These are phyloP conservation scores for Ashinkailepas kermadecensis DNA, from an alignment of 2,888 invertebrate genomes.

Conservation along the genomic window DNA sequence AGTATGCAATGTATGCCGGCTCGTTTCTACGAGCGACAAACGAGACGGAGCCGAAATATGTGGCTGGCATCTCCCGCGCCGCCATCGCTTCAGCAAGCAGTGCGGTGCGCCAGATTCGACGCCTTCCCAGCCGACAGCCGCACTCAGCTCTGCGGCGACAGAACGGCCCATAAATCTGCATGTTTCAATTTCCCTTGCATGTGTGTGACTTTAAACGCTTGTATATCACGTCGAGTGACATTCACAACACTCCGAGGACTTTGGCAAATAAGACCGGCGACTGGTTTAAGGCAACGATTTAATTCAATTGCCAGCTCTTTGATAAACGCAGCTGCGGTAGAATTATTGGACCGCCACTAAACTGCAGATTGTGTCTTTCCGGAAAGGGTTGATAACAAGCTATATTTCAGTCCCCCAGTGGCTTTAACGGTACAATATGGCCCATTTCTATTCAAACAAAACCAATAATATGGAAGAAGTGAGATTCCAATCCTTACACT, in stretches of 20 bases:
- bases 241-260: background rate
- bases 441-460: slow-evolving; percentile 19
- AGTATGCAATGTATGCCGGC: too few relatives aligned
- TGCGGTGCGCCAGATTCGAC: background rate
- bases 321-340: slow-evolving; percentile 14
- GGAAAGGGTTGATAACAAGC: slow-evolving; percentile 23
- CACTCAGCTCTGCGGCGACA: background rate
- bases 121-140: background rate
- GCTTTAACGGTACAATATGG: slow-evolving; percentile 18
- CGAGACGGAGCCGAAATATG: too few relatives aligned
- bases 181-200: slow-evolving; percentile 20
- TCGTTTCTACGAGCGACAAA: too few relatives aligned
- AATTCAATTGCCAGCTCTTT: slow-evolving; percentile 16
- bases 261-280: slow-evolving; percentile 8
- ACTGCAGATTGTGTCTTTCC: slow-evolving; percentile 22
- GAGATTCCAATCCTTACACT: slow-evolving; percentile 19
- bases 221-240: slow-evolving; percentile 20
- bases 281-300: slow-evolving; percentile 18
- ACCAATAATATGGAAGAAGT: slow-evolving; percentile 21
- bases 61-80: too few relatives aligned
- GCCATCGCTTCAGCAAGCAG: too few relatives aligned
- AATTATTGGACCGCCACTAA: slow-evolving; percentile 20
- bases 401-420: slow-evolving; percentile 12
- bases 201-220: slow-evolving; percentile 20
- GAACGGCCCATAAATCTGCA: slow-evolving; percentile 2